Base-by-base conservation (phyloP, 2,888 invertebrate species). In the Alcis repandata region DNA sequence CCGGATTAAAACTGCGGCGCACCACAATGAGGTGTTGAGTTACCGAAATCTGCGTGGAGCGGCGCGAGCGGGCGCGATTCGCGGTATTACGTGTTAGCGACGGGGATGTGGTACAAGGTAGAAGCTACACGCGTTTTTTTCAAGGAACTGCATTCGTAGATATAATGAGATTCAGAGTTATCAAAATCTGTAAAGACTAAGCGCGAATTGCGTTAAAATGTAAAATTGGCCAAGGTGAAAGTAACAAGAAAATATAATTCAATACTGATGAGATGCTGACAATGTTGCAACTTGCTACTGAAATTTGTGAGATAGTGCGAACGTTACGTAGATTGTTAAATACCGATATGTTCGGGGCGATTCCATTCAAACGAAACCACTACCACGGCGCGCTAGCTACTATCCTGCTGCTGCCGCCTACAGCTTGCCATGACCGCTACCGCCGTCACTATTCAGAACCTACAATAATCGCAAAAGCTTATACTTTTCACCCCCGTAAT, bases 71-170 rank as follows among this genome's bases (percentile, higher is more conserved):
- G 78, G 82, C 84, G 82, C 82, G 83, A 78, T 86, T 89, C 86
- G 88, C 87, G 83, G 89, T 86, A 85, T 75, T 85, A 87, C 84
- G 86, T 86, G 88, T 87, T 88, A 84, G 84, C 86, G 84, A 82
- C 80, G 80, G 73, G 54, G 27, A 10, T 45, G 48, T 52, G 74
- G 70, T 51, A 3, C 57, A 67, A 75, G 70, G 0, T 7, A 61
- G n/a, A 38, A 69, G 70, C 20, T 22, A 15, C 9, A 15, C 4
- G 46, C 46, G 48, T 9, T 13, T n/a, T 13, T 4, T 2, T 22
- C 7, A 20, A 6, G 20, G 11, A n/a, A 22, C 8, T 15, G 17
- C 20, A 19, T 3, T 11, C 20, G 22, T 43, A 1, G 19, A 43
- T 2, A 19, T 43, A 8, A 10, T 10, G 2, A 69, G 64, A 41